These are phyloP conservation scores for Leptobrachium leishanense DNA, from an alignment of 2,113 vertebrate species.

Conservation along the genomic window DNA sequence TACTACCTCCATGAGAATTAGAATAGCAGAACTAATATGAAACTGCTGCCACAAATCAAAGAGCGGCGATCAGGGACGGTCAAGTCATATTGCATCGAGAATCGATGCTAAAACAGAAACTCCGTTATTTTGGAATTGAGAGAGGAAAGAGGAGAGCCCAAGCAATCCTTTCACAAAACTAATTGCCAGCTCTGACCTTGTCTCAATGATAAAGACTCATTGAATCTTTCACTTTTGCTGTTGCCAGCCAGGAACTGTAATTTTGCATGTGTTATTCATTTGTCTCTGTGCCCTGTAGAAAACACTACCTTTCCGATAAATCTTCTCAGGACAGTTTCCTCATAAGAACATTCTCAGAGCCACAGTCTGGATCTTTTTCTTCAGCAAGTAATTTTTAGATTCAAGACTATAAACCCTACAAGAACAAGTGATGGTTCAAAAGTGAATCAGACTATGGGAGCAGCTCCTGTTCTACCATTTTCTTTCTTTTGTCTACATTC, in stretches of 20 bases:
- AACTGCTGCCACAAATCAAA: not conserved
- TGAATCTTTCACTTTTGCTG: slow-evolving; percentile 36
- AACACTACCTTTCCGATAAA: slow-evolving; percentile 38
- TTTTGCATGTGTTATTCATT: slow-evolving; percentile 48
- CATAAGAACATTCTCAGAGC: slow-evolving; percentile 38
- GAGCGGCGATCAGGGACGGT: no score
- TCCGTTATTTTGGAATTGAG: slow-evolving; percentile 12
- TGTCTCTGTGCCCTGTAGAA: slow-evolving; percentile 37
- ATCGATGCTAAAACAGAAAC: slow-evolving; percentile 24
- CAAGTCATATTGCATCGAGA: slow-evolving; percentile 10
- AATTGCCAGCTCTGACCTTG: slow-evolving; percentile 44
- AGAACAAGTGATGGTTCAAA: not conserved
- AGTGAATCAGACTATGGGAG: slow-evolving; percentile 12
- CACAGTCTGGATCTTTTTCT: slow-evolving; percentile 19
- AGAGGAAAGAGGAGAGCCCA: slow-evolving; percentile 24
- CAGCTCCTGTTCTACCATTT: slow-evolving; percentile 14
- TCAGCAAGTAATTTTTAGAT: slow-evolving; percentile 28
- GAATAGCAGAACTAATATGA: not conserved
- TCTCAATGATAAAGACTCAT: slow-evolving; percentile 47
- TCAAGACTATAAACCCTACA: slow-evolving; percentile 21
- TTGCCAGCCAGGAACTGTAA: slow-evolving; percentile 40
- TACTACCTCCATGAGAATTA: no score
- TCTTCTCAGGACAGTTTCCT: slow-evolving; percentile 44
- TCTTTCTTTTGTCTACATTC: slow-evolving; percentile 5
- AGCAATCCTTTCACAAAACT: slow-evolving; percentile 29